Evolutionary conservation across 2,888 invertebrate genomes (phyloP), one percentile per base, ranked within the genome.

Genomic region (Aromia moschata): DNA sequence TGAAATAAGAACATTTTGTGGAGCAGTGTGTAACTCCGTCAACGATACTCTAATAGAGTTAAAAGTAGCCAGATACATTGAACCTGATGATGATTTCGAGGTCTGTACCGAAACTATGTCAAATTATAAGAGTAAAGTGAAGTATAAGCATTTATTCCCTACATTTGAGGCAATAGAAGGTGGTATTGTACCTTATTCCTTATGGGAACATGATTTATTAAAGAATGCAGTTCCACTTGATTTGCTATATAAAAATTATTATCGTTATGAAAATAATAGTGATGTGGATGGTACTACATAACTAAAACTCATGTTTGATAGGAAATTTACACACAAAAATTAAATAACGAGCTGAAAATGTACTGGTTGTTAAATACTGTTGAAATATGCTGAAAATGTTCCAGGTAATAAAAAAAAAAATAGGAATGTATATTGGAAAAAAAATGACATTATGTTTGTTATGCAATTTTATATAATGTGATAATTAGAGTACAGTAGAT

Each of bases 121-220:
- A 11, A 62, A 45, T 43, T 58, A 58, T 40, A 53, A 44, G 17
- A 53, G 44, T 0, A 53, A 56, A 40, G 15, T 62, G 4, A 56
- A 62, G 36, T 62, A 53, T 41, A 43, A 53, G 43, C 56, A 62
- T 33, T 51, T 62, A 33, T 47, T 58, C 40, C 62, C 62, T 7
- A 46, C 62, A n/a, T 62, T 62, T 37, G 30, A 54, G 16, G 45
- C 56, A 2, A 33, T 59, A 18, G 62, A 62, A 16, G 16, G 9
- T 9, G 62, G 62, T 45, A 30, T n/a, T 25, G 62, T 62, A 7
- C 62, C 62, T n/a, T 59, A 36, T 15, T 59, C 58, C 1, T 36
- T 62, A 14, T 59, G 59, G 62, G 62, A 62, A 30, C 12, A 54
- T 41, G 53, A 55, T 56, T 17, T 62, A n/a, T 30, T 62, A 12